phyloP scores from a whole-genome alignment of 2,797 vertebrate species.

The Crenuchus spilurus region DNA sequence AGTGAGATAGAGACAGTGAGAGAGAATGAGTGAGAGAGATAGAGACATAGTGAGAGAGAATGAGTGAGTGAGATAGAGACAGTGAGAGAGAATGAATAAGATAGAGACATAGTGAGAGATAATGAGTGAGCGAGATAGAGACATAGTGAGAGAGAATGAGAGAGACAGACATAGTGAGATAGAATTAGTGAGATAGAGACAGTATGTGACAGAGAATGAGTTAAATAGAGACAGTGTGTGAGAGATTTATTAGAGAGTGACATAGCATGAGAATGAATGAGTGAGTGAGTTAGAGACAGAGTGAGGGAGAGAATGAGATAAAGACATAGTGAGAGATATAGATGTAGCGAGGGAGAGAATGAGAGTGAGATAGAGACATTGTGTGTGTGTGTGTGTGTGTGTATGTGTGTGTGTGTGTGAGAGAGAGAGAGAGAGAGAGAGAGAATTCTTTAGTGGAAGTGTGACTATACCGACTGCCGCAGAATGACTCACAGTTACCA shows the following conservation, averaged over 20 bases:
- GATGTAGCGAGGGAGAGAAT: conserved; percentile 8
- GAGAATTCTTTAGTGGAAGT: conserved; percentile 69
- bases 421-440: conserved; percentile 48
- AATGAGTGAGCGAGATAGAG: neutral
- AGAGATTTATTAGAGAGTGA: neutral
- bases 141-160: neutral
- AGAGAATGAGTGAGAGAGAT: neutral
- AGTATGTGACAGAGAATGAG: neutral
- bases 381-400: no score
- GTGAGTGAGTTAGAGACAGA: neutral
- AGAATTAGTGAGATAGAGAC: neutral
- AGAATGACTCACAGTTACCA: conserved; percentile 84
- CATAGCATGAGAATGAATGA: conserved; percentile 3
- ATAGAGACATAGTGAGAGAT: neutral
- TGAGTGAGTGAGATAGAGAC: neutral
- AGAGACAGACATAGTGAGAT: no score
- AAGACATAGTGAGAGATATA: conserved; percentile 2
- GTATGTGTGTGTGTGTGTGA: neutral
- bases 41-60: neutral
- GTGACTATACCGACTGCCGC: conserved; percentile 81
- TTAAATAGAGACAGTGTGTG: neutral
- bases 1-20: neutral
- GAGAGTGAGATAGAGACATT: conserved; percentile 22
- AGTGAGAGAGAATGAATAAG: neutral
- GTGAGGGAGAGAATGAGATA: neutral